Base-by-base conservation (phyloP, 1,140 invertebrate species). In the Grapholita molesta region DNA sequence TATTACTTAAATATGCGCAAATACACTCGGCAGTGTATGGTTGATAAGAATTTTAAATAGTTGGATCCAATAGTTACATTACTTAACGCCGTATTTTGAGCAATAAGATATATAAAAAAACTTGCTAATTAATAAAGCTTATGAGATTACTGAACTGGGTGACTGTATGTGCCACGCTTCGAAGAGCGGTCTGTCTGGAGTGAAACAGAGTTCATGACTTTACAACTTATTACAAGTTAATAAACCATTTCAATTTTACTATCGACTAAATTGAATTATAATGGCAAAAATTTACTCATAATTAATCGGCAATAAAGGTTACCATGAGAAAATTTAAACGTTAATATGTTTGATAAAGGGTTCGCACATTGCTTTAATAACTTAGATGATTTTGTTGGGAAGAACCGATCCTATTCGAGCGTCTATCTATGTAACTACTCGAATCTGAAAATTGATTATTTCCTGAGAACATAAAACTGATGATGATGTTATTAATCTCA, bases 211-310 rank as follows among this genome's bases (percentile, higher is more conserved):
- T 61, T 61, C 55, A 61, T 28, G 55, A 61, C 55, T 61, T 61
- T 61, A 61, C 28, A 61, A 28, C 55, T 61, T 28, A 28, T 61
- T 61, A 32, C 55, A 61, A 61, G 25, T 61, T 61, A 61, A 61
- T 61, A 61, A 61, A 61, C 24, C 53, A 25, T 57, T 30, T 32
- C 24, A 61, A 61, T 28, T 28, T 61, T 61, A 61, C 25, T 61
- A 28, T 61, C 24, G 23, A 23, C 12, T 61, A 32, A 32, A 61
- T 30, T 25, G 7, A 28, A 61, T 61, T 32, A 15, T 25, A 28
- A 15, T 61, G 24, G 24, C 25, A 61, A 28, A 61, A 61, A 61
- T 61, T 6, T 28, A 61, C 9, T 48, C 7, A 6, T 11, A 61
- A 61, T 61, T 28, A 61, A 61, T 48, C n/a, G 24, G 55, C 12